These are phyloP conservation scores for Canis aureus DNA, from an alignment of 2,113 vertebrate genomes.

Conservation along the genomic window DNA sequence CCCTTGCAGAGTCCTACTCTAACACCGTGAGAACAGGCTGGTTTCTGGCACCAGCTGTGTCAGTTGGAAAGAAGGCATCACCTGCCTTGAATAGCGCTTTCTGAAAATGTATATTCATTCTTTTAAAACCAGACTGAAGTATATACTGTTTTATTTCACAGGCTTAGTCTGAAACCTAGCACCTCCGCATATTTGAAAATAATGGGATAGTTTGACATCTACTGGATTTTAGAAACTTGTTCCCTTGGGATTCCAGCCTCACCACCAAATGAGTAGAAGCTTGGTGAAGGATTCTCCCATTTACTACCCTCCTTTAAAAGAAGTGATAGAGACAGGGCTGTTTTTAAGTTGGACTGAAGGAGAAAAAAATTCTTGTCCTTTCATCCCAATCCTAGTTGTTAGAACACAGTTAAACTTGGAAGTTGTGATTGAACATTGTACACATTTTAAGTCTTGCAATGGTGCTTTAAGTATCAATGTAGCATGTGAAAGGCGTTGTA, in stretches of 20 bases:
- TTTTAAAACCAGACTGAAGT: not conserved
- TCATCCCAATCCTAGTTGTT: constrained; percentile 22
- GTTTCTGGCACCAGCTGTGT: not conserved
- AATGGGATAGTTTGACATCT: not conserved
- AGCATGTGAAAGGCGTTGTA: constrained; percentile 59
- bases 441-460: constrained; percentile 29
- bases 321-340: not conserved
- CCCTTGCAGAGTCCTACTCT: not conserved
- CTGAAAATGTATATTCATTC: not conserved
- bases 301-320: not conserved
- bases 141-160: not conserved
- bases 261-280: not conserved
- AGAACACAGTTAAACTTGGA: constrained; percentile 21
- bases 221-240: constrained; percentile 16
- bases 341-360: constrained; percentile 31
- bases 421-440: constrained; percentile 23
- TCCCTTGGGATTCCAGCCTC: not conserved
- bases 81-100: not conserved
- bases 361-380: constrained; percentile 6
- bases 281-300: not conserved
- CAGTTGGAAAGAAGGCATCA: not conserved
- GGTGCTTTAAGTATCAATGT: constrained; percentile 74
- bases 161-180: not conserved
- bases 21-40: not conserved
- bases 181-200: constrained; percentile 22